Conservation (phyloP, 2,113 vertebrate genomes). For the Scatophagus argus region DNA sequence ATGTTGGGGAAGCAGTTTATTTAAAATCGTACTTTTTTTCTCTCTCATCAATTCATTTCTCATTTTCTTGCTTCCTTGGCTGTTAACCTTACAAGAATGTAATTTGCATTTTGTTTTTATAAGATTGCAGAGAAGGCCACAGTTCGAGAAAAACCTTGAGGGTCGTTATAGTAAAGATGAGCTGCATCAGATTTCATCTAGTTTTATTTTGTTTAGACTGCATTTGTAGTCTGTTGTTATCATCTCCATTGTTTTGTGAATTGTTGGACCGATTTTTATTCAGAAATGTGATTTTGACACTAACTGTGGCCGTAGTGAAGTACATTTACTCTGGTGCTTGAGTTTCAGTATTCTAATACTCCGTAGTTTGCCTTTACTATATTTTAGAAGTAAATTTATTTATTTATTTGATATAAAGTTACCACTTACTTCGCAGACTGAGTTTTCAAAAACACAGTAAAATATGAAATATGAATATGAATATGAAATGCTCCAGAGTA, state of each 20-base stretch:
- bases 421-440: background rate
- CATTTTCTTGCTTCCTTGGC: background rate
- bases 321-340: background rate
- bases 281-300: background rate
- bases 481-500: background rate
- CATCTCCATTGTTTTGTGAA: background rate
- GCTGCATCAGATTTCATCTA: background rate
- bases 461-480: background rate
- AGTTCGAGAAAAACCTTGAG: background rate
- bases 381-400: background rate
- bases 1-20: conserved; percentile 19
- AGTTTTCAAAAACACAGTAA: background rate
- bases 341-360: background rate
- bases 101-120: conserved; percentile 30
- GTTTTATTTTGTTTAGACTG: conserved; percentile 1
- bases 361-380: too few relatives aligned
- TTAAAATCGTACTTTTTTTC: background rate
- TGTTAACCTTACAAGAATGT: conserved; percentile 23
- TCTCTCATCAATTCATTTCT: background rate
- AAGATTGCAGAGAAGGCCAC: background rate
- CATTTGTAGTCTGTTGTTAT: background rate
- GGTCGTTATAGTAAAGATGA: background rate
- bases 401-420: too few relatives aligned
- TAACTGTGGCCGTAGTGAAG: background rate
- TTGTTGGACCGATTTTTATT: background rate